Evolutionary conservation across 1,140 invertebrate species (phyloP).

Genomic region (Pseudomyrmex sp.): DNA sequence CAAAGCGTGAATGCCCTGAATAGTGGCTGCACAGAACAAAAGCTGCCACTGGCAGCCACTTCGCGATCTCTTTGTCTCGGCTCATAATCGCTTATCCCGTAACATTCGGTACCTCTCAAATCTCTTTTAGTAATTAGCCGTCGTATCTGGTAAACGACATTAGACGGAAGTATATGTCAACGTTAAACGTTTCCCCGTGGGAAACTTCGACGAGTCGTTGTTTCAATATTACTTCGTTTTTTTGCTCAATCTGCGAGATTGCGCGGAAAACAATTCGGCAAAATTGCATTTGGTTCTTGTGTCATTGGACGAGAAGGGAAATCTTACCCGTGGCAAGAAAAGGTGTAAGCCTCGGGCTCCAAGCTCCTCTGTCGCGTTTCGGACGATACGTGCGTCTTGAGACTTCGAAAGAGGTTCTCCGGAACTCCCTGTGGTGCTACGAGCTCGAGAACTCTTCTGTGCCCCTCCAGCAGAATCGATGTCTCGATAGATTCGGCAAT

Average conservation of each 20-base stretch:
- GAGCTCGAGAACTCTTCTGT: constrained; percentile 60
- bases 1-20: constrained; percentile 64
- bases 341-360: constrained; percentile 38
- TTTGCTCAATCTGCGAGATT: constrained; percentile 39
- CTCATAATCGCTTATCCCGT: constrained; percentile 64
- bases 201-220: background rate
- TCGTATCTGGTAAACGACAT: constrained; percentile 34
- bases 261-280: constrained; percentile 30
- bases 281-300: constrained; percentile 30
- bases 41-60: constrained; percentile 62
- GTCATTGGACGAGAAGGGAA: constrained; percentile 48
- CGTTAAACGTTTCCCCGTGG: too few species aligned
- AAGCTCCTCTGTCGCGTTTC: constrained; percentile 39
- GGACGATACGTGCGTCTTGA: constrained; percentile 56
- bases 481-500: constrained; percentile 49
- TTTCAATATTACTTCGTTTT: constrained; percentile 24
- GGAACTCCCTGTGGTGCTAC: constrained; percentile 49
- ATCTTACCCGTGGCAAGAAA: constrained; percentile 38
- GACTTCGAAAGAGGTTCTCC: constrained; percentile 66
- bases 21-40: constrained; percentile 60
- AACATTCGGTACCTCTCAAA: constrained; percentile 62
- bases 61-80: constrained; percentile 65
- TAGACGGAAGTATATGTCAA: constrained; percentile 5
- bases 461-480: constrained; percentile 57
- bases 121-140: constrained; percentile 68